Conservation (phyloP, 2,888 invertebrate genomes). For the Pecten maximus region DNA sequence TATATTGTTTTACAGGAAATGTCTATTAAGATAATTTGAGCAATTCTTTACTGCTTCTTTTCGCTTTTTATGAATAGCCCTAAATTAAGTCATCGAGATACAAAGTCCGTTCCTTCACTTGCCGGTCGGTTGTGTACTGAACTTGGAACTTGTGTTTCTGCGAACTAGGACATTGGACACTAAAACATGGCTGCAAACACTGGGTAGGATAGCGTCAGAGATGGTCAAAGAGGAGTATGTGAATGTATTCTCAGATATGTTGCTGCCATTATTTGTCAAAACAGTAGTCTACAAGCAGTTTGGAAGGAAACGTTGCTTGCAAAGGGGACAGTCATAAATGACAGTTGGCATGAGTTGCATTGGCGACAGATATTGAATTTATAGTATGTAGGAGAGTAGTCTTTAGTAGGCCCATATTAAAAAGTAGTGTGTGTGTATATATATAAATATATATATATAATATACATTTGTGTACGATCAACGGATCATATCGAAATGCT, state of each 20-base stretch:
- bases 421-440: too few relatives aligned
- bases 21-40: background rate
- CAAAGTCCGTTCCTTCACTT: constrained; percentile 22
- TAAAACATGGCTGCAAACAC: constrained; percentile 67
- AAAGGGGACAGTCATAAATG: too few relatives aligned
- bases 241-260: background rate
- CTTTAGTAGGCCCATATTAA: too few relatives aligned
- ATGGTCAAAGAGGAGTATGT: background rate
- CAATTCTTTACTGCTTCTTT: background rate
- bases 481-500: too few relatives aligned
- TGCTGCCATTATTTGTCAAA: too few relatives aligned
- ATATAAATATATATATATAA: too few relatives aligned
- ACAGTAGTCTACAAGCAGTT: too few relatives aligned
- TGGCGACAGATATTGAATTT: too few relatives aligned
- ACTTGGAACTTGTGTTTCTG: background rate
- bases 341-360: too few relatives aligned
- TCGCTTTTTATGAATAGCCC: background rate
- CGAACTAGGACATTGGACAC: background rate
- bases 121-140: background rate
- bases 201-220: constrained; percentile 53
- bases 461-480: too few relatives aligned
- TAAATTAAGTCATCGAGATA: background rate
- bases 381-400: too few relatives aligned
- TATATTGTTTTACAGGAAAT: background rate
- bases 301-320: too few relatives aligned